Conservation (phyloP, 2,113 vertebrate genomes). For the Sphaerodactylus townsendi region DNA sequence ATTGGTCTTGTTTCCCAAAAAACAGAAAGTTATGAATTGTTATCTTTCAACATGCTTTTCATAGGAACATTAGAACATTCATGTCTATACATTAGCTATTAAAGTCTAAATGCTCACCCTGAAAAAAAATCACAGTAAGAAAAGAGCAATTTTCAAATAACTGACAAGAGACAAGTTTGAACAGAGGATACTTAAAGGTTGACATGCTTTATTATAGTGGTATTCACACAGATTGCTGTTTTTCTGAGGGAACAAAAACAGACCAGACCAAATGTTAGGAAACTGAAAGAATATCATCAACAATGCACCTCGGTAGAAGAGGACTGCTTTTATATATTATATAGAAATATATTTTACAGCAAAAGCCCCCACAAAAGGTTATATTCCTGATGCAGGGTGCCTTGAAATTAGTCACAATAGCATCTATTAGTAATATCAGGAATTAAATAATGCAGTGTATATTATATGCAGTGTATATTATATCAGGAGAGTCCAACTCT, state of each 20-base stretch:
- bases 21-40: slow-evolving; percentile 23
- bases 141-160: slow-evolving; percentile 49
- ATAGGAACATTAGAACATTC: slow-evolving; percentile 28
- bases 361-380: slow-evolving; percentile 27
- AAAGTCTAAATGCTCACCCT: slow-evolving; percentile 46
- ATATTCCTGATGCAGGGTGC: neutral
- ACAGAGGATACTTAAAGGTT: slow-evolving; percentile 41
- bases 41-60: slow-evolving; percentile 39
- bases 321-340: neutral
- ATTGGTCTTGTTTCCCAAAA: slow-evolving; percentile 4
- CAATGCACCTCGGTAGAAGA: slow-evolving; percentile 9
- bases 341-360: neutral
- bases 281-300: slow-evolving; percentile 26
- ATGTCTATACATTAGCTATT: slow-evolving; percentile 44
- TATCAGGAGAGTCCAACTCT: too few relatives aligned
- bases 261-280: slow-evolving; percentile 21
- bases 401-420: neutral
- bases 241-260: slow-evolving; percentile 28
- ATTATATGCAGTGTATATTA: too few relatives aligned
- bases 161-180: slow-evolving; percentile 39
- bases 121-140: slow-evolving; percentile 34
- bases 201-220: slow-evolving; percentile 23
- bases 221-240: slow-evolving; percentile 12
- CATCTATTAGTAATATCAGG: slow-evolving; percentile 20
- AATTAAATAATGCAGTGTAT: too few relatives aligned